Evolutionary conservation across 2,797 vertebrate species (phyloP), one percentile per base, ranked within the genome.

Genomic region (Arnoldichthys spilopterus): DNA sequence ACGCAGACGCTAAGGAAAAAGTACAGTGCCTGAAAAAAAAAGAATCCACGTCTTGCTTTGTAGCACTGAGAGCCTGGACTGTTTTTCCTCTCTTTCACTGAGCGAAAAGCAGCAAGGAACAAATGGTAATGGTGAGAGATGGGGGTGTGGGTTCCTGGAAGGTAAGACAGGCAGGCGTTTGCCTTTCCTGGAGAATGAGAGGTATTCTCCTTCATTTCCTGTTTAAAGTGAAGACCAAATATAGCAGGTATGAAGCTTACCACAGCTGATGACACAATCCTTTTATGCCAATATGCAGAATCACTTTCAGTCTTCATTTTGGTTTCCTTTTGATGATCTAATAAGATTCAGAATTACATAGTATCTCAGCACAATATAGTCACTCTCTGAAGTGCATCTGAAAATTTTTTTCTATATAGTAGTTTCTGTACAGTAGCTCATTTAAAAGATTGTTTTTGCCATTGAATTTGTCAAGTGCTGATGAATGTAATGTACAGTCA

Each of bases 201-300:
- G 91, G 90, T 91, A 93, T 93, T 91, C 90, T 90, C 79, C 88
- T 91, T 93, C 88, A 93, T 93, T 94, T 94, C 94, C 91, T 93
- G 90, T 81, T 76, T 79, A 67, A 85, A 66, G 47, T 47, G 72
- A 80, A 76, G 53, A 84, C 76, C 84, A 87, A 84, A 85, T 83
- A 75, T 53, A 80, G 68, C 72, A 84, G 81, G 80, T 81, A 82
- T 80, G 67, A 77, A 77, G 68, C 54, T 66, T 77, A 82, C 13
- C 71, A 70, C n/a, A 56, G 75, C 72, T 54, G 63, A 72, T 77
- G 62, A 76, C 53, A 43, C 49, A 20, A 61, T n/a, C 51, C 63
- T 62, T 74, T 62, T 75, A n/a, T 78, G 72, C 73, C 53, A 74
- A 75, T 49, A 67, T 75, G 61, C 43, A 68, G 32, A 61, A 56